Evolutionary conservation across 92 coral and sea anemone species (phyloP).

Genomic region (Palythoa heliodiscus): DNA sequence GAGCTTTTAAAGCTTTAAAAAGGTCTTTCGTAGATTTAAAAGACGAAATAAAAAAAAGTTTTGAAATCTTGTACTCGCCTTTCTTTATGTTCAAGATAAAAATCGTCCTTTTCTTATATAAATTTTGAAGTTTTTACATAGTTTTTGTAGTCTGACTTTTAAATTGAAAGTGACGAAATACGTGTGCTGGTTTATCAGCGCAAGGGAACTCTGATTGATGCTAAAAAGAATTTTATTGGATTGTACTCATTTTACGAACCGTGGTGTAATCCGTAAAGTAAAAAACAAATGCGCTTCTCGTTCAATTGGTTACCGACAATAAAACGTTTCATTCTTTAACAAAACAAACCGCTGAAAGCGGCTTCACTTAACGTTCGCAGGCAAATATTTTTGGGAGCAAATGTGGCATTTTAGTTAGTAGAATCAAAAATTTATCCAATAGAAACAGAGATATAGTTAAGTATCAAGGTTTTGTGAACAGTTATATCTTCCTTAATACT

Average conservation of each 20-base stretch:
- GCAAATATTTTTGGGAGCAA: conserved; percentile 10
- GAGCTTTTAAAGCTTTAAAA: neutral
- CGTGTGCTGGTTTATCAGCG: neutral
- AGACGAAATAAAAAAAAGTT: too few species aligned
- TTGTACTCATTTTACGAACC: neutral
- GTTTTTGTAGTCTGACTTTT: neutral
- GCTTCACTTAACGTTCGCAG: neutral
- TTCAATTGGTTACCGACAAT: neutral
- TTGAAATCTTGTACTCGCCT: too few species aligned
- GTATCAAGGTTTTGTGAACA: conserved; percentile 6
- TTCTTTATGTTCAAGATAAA: neutral
- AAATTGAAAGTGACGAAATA: neutral
- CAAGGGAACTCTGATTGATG: neutral
- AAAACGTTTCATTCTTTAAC: neutral
- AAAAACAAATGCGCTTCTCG: neutral
- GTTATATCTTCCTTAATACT: neutral
- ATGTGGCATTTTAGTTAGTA: conserved; percentile 9
- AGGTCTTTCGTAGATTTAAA: neutral
- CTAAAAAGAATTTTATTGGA: neutral
- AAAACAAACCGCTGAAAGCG: neutral
- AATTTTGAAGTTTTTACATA: neutral
- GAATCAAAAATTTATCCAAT: neutral
- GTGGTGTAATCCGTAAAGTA: neutral
- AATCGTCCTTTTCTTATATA: neutral
- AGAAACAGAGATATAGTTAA: neutral